Percentiles rank a stretch among this genome's conserved stretches.
Conservation (phyloP, 2,113 vertebrate species). For the Lagopus muta region DNA sequence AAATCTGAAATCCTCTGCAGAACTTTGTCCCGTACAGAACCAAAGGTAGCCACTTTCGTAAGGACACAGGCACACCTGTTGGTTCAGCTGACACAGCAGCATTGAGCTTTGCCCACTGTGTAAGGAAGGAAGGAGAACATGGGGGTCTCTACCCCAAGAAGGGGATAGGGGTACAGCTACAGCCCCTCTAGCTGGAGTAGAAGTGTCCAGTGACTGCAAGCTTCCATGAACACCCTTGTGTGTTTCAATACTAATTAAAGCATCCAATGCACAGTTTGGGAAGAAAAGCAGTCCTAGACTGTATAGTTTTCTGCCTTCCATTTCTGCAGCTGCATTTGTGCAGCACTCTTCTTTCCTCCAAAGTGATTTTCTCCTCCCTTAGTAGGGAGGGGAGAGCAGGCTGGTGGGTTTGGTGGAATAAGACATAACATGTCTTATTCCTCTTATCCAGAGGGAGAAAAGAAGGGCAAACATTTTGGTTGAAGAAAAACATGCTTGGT, state of each 20-base stretch:
- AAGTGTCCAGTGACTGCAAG: neutral
- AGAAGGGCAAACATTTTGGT: neutral
- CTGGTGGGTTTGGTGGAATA: neutral
- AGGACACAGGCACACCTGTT: neutral
- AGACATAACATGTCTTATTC: neutral
- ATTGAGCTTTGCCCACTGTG: neutral
- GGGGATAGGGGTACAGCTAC: neutral
- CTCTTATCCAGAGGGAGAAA: neutral
- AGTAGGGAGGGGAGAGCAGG: neutral
- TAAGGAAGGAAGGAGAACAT: neutral
- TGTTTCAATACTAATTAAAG: neutral
- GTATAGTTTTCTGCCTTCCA: neutral
- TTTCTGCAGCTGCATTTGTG: neutral
- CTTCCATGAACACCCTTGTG: neutral
- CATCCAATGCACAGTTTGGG: neutral
- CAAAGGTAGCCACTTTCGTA: neutral
- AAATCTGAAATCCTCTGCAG: conserved; percentile 9
- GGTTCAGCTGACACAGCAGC: neutral
- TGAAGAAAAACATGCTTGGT: neutral
- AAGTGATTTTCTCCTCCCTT: neutral
- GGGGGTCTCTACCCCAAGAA: neutral
- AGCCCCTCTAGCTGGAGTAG: neutral
- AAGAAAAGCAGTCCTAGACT: neutral
- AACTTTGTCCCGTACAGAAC: neutral
- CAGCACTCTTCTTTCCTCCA: neutral